Base-by-base conservation (phyloP, 2,888 invertebrate species). In the Scaptomyza flava region DNA sequence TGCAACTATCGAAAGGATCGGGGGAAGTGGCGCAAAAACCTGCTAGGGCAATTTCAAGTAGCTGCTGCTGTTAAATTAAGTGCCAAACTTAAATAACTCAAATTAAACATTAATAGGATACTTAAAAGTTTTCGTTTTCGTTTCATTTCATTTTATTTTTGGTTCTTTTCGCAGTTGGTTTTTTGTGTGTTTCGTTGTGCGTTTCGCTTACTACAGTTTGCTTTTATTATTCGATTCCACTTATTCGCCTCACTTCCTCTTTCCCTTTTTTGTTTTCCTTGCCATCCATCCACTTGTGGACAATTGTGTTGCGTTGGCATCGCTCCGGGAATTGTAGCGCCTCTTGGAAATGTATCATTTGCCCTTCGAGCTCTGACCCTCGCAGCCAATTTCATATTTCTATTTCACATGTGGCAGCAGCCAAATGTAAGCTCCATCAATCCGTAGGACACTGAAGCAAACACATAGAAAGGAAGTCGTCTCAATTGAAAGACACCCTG, bases 21-120 rank as follows among this genome's bases (percentile, higher is more conserved):
- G 14, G 47, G 11, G 1, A 9, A 2, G 20, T 14, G 30, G n/a
- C 36, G 45, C 23, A 8, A 14, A 9, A 14, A 17, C 8, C 12
- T 50, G 38, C 59, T 50, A 50, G 48, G 61, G 47, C 61, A 70
- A 75, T 75, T 58, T 61, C 50, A 61, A 75, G 66, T 63, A 42
- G 51, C 61, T 43, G 60, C 43, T 56, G 73, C 36, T 68, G 71
- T 81, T 72, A 80, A 88, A 88, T 84, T 82, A 84, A 88, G 88
- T 88, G 86, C 72, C 79, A 72, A 88, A 84, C 84, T 84, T 84
- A 86, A 86, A 88, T 84, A 84, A 84, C 86, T 88, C 72, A 77
- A 88, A 88, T 84, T 86, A 88, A 83, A 86, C 87, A 87, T 84
- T 84, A 87, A 84, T 84, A 73, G 88, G 68, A 70, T 86, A 84